Conservation (phyloP, 1,140 invertebrate species). For the Chionoecetes opilio region DNA sequence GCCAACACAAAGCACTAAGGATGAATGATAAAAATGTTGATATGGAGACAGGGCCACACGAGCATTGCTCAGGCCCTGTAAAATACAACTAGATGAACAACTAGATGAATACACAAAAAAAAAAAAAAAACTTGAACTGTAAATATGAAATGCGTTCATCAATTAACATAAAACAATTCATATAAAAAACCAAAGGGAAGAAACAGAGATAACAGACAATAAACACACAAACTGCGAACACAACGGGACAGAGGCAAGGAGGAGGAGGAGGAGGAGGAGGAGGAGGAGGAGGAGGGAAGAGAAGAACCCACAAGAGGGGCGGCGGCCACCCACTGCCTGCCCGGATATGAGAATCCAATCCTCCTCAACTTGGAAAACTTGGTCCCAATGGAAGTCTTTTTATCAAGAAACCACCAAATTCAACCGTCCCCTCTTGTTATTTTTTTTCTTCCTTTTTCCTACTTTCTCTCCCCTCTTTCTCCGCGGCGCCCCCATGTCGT, state of each 20-base stretch:
- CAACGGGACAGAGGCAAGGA: neutral
- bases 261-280: neutral
- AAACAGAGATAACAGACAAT: neutral
- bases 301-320: neutral
- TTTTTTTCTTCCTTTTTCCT: slow-evolving; percentile 23
- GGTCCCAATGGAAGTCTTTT: slow-evolving; percentile 43
- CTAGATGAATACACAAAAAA: too few relatives aligned
- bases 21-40: too few relatives aligned
- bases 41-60: too few relatives aligned
- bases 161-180: neutral
- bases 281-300: neutral
- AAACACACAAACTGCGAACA: neutral
- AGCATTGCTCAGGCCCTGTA: too few relatives aligned
- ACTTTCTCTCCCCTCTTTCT: slow-evolving; percentile 39
- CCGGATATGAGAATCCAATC: slow-evolving; percentile 73
- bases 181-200: too few relatives aligned
- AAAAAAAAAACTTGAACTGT: too few relatives aligned
- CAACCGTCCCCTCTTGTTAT: neutral
- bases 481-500: slow-evolving; percentile 51
- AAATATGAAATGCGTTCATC: neutral
- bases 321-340: slow-evolving; percentile 63
- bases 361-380: slow-evolving; percentile 64
- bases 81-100: too few relatives aligned
- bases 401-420: slow-evolving; percentile 53
- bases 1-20: too few relatives aligned